Conservation (phyloP, 2,888 invertebrate genomes). For the Clanis bilineata region DNA sequence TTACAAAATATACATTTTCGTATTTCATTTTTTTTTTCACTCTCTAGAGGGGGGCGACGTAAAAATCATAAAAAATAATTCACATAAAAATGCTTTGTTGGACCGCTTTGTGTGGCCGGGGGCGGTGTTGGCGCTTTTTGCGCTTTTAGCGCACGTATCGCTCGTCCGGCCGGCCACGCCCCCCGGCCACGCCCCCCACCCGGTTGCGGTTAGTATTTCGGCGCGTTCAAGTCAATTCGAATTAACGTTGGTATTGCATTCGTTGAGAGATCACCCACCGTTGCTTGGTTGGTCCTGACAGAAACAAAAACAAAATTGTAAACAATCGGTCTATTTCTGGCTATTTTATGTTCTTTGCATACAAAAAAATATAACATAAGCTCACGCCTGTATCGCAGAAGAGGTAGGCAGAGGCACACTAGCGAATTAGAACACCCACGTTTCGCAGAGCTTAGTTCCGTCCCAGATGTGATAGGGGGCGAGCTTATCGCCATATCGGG, state of each 20-base stretch:
- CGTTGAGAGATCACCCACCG: slow-evolving; percentile 59
- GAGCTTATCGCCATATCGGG: no score
- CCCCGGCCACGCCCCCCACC: slow-evolving; percentile 20
- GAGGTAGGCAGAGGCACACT: no score
- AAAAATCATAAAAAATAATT: slow-evolving; percentile 33
- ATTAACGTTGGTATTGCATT: slow-evolving; percentile 21
- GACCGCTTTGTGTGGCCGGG: slow-evolving; percentile 27
- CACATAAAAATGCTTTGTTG: slow-evolving; percentile 30
- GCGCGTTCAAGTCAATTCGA: slow-evolving; percentile 25
- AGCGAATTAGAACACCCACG: no score
- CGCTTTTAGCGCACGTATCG: not conserved
- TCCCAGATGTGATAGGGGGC: no score
- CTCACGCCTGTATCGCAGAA: no score
- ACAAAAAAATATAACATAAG: no score
- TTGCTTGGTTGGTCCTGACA: slow-evolving; percentile 71
- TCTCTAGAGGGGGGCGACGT: slow-evolving; percentile 27
- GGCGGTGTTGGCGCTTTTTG: not conserved
- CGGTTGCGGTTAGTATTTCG: slow-evolving; percentile 27
- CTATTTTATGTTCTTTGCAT: no score
- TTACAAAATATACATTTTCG: slow-evolving; percentile 67
- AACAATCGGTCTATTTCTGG: no score
- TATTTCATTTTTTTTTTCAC: slow-evolving; percentile 19
- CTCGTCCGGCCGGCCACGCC: not conserved
- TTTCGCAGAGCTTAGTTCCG: no score
- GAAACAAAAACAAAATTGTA: no score